Base-by-base conservation (phyloP, 2,113 vertebrate genomes). In the Plectropomus leopardus region DNA sequence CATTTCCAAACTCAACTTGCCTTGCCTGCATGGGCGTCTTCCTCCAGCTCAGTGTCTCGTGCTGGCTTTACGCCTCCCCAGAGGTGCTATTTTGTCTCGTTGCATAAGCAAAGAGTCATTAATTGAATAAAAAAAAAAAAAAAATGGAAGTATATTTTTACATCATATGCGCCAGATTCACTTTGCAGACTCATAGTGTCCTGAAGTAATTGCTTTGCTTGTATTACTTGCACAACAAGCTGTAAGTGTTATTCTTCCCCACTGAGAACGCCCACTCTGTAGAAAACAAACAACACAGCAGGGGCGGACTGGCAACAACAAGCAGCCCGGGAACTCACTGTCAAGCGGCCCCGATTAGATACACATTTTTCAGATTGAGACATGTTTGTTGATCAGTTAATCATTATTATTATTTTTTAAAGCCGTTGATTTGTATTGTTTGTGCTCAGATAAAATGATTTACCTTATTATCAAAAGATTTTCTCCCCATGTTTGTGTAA, bases 1-100 rank as follows among this genome's bases (percentile, higher is more conserved):
- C 73, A 81, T 61, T 63, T 81, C 67, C 55, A 48, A 80, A 88
- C 79, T 72, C 64, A 21, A 0, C 61, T 45, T 57, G 58, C 36
- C 30, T 59, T 60, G 48, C 72, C 55, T 34, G 48, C 72, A 51
- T 34, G 67, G 26, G 74, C 65, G 51, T 54, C 57, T 71, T 78
- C 47, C 51, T 71, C 44, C 48, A 42, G 26, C 72, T 68, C 28
- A 28, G 59, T 21, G 61, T 57, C 42, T 73, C 24, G 1, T 59
- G 67, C 34, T 45, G 61, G 7, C 73, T 69, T 55, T 53, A 36
- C 48, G 28, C 78, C 47, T 55, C 67, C 57, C 32, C 51, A 71
- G 53, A 21, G 66, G 59, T 57, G 55, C 44, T 59, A 13, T 68
- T 63, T 70, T 50, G 32, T 32, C 57, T 82, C 24, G 8, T 74